phyloP scores from a whole-genome alignment of 2,113 vertebrate species.

The Phylloscopus trochiloides region DNA sequence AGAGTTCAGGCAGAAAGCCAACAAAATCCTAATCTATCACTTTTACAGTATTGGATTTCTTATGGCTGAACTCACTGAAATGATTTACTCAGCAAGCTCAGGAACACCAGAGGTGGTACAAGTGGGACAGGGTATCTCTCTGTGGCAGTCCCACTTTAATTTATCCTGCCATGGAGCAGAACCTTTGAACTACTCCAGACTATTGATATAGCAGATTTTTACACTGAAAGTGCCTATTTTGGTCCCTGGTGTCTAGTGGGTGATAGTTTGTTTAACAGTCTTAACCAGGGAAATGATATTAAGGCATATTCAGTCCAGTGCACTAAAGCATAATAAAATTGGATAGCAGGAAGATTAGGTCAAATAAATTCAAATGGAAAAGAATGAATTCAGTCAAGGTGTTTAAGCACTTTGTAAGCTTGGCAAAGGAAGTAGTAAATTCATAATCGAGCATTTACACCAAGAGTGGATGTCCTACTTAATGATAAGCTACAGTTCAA shows the following conservation, averaged over 20 bases:
- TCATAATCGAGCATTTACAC: neutral
- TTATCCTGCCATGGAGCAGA: neutral
- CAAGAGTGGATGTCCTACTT: neutral
- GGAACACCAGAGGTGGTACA: neutral
- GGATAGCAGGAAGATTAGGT: neutral
- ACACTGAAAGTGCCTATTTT: neutral
- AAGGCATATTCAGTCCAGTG: neutral
- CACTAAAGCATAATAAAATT: neutral
- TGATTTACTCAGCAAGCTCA: fast-evolving
- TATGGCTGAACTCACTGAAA: neutral
- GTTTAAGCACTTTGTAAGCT: neutral
- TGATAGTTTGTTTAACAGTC: neutral
- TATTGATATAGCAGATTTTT: neutral
- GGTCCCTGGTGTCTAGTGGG: fast-evolving
- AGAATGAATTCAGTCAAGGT: slow-evolving; percentile 9
- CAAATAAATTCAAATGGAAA: slow-evolving; percentile 28
- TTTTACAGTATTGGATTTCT: neutral
- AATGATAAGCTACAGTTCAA: neutral
- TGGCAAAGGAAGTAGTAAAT: slow-evolving; percentile 8
- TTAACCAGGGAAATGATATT: neutral
- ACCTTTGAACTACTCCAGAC: neutral
- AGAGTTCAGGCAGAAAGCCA: neutral
- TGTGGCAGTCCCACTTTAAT: neutral
- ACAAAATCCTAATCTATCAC: neutral
- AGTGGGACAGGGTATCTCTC: neutral